These are phyloP conservation scores for Parapsyche elsis DNA, from an alignment of 1,140 invertebrate genomes.

Conservation along the genomic window DNA sequence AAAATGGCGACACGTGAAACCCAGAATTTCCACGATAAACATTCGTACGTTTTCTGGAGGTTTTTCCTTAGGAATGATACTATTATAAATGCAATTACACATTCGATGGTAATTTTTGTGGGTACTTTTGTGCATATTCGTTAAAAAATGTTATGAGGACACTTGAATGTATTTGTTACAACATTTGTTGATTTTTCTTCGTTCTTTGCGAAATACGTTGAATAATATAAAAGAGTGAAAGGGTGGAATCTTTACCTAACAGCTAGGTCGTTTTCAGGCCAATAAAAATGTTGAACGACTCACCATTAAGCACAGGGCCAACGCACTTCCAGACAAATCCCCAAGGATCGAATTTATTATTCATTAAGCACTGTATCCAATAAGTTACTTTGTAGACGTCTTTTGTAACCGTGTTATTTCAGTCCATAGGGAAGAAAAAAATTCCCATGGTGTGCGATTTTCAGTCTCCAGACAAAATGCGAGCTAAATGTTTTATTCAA, in stretches of 20 bases:
- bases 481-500: background rate
- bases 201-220: background rate
- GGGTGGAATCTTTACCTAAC: constrained; percentile 1
- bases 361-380: constrained; percentile 28
- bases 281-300: constrained; percentile 32
- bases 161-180: too few relatives aligned
- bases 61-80: background rate
- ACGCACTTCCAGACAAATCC: background rate
- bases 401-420: background rate
- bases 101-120: too few relatives aligned
- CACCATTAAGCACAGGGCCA: background rate
- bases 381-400: constrained; percentile 11
- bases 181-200: too few relatives aligned
- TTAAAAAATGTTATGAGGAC: too few relatives aligned
- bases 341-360: constrained; percentile 18
- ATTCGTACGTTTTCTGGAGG: background rate
- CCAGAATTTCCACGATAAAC: background rate
- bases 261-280: constrained; percentile 13
- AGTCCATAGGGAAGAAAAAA: background rate
- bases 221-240: constrained; percentile 2
- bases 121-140: too few relatives aligned
- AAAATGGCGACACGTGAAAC: constrained; percentile 7
- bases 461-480: too few relatives aligned
- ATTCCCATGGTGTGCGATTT: background rate
- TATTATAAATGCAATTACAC: too few relatives aligned